Evolutionary conservation across 2,113 vertebrate genomes (phyloP), one percentile per base, ranked within the genome.

Genomic region (Raphicerus campestris): DNA sequence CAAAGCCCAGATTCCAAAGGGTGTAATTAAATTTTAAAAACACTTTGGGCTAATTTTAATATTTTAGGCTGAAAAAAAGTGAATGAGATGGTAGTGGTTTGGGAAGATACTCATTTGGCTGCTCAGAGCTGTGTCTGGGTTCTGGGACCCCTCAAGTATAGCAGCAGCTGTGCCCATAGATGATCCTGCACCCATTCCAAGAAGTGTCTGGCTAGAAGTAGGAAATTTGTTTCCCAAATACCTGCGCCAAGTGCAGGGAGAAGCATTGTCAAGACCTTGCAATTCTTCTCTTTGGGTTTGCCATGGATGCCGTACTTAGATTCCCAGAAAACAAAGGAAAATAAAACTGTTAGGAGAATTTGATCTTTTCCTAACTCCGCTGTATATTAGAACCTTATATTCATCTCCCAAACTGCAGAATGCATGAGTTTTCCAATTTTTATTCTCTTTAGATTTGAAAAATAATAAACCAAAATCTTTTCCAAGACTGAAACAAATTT

Each of bases 1-100:
- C 86, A 95, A 97, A 94, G 63, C 89, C 93, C 24, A 49, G 89
- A 89, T 90, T 97, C 97, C 84, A 92, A 98, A 91, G 94, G 91
- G 91, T 91, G 81, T 84, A 97, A 97, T 98, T 96, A 98, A 97
- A 94, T 87, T 98, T 98, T 98, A 97, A 97, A 98, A 96, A 97
- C 93, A 90, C 93, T 98, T 92, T 97, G 95, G 96, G 95, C 89
- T 97, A 92, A 94, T 89, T 98, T 98, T 98, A 97, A 97, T 98
- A 98, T 98, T 98, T 97, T 87, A 98, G 77, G 75, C 77, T 89
- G 13, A 35, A 87, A 96, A 97, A 94, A 94, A 84, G 91, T 83
- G 86, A 97, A 88, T 53, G 92, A 95, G 94, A 51, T 91, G 83
- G 93, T 92, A 56, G 93, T 87, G 80, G 86, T 55, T 55, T 96